Percentiles rank a stretch among this genome's conserved stretches.
These are phyloP conservation scores for Pseudochromis fuscus DNA, from an alignment of 2,797 vertebrate species.

Conservation along the genomic window DNA sequence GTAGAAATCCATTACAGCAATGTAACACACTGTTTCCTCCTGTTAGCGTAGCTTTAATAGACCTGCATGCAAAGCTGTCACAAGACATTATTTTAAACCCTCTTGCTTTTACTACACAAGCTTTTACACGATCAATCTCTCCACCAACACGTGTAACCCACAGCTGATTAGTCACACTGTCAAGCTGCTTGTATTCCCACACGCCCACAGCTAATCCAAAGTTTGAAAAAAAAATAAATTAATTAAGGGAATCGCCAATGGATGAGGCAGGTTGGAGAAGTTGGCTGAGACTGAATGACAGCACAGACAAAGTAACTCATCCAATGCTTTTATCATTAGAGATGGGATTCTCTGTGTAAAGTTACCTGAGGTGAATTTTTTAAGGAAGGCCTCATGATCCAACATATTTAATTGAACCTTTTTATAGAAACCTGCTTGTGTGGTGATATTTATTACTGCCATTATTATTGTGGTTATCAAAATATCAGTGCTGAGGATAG, in stretches of 20 bases:
- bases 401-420: background rate
- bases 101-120: conserved; percentile 9
- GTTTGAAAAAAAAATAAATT: conserved; percentile 4
- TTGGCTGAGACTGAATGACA: background rate
- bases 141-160: conserved; percentile 26
- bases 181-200: conserved; percentile 16
- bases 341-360: background rate
- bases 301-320: background rate
- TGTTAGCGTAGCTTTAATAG: background rate
- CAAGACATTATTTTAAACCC: background rate
- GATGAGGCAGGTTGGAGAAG: background rate
- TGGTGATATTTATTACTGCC: background rate
- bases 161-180: conserved; percentile 42
- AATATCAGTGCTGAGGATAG: conserved; percentile 33
- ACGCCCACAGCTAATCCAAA: conserved; percentile 5
- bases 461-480: conserved; percentile 3
- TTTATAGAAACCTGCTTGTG: background rate
- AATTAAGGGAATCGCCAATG: background rate
- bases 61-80: conserved; percentile 7
- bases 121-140: conserved; percentile 19
- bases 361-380: conserved; percentile 6
- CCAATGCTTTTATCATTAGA: background rate
- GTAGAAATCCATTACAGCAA: background rate
- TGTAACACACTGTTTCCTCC: background rate
- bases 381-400: background rate